These are phyloP conservation scores for Phyllostomus discolor DNA, from an alignment of 2,113 vertebrate species.

Conservation along the genomic window DNA sequence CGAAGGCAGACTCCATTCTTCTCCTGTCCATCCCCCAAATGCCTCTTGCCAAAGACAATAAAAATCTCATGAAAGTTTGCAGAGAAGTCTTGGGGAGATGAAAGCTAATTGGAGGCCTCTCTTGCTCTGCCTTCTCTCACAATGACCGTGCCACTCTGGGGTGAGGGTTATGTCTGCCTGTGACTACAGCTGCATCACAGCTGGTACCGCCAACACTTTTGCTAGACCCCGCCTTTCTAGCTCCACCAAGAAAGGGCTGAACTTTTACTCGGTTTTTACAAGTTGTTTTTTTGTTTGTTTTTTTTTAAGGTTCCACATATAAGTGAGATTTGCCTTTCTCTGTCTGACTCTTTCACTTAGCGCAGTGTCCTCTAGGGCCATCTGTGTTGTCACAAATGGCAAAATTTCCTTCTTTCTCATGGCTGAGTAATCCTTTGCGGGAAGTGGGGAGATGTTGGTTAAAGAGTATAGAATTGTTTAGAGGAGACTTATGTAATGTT, in stretches of 20 bases:
- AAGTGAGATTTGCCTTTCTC: too few species aligned
- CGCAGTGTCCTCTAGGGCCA: not conserved
- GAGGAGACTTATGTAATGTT: not conserved
- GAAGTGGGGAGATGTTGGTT: not conserved
- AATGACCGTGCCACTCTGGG: slow-evolving; percentile 68
- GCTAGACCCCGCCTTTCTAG: slow-evolving; percentile 46
- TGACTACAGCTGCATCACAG: slow-evolving; percentile 73
- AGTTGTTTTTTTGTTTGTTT: too few species aligned
- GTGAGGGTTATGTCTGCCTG: slow-evolving; percentile 72
- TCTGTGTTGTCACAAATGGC: not conserved
- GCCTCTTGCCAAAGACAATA: not conserved
- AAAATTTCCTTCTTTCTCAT: not conserved
- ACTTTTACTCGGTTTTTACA: not conserved
- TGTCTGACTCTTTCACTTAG: not conserved
- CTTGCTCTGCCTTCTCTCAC: slow-evolving; percentile 72
- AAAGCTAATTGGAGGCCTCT: slow-evolving; percentile 72
- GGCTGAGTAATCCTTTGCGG: not conserved
- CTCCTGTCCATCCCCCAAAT: not conserved
- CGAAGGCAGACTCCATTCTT: not conserved
- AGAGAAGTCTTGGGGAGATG: slow-evolving; percentile 14
- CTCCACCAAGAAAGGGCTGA: not conserved
- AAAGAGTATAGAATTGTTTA: not conserved
- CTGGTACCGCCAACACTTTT: slow-evolving; percentile 69
- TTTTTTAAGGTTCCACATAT: not conserved
- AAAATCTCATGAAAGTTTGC: not conserved